Evolutionary conservation across 2,113 vertebrate species (phyloP).

Genomic region (Megaceryle maxima): DNA sequence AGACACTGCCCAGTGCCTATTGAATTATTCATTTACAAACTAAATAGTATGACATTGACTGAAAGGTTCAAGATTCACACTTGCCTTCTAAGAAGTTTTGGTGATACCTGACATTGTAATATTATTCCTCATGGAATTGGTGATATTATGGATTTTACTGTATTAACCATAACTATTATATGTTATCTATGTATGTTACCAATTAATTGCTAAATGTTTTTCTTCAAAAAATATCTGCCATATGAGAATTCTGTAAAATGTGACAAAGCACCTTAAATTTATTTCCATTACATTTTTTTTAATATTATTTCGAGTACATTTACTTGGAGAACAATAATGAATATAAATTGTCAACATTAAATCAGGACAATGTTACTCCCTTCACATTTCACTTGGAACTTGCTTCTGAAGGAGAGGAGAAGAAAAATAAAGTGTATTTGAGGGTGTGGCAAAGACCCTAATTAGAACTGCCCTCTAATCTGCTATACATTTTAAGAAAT

Average conservation of each 20-base stretch:
- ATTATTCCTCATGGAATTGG: neutral
- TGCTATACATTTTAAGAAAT: neutral
- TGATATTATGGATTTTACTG: neutral
- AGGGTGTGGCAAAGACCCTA: neutral
- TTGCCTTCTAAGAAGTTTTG: neutral
- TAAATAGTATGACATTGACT: neutral
- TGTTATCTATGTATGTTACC: neutral
- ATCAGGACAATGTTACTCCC: neutral
- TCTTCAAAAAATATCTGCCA: neutral
- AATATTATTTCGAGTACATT: neutral
- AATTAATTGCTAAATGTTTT: neutral
- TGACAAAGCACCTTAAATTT: neutral
- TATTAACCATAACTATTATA: neutral
- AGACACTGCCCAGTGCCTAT: neutral
- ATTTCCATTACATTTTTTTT: neutral
- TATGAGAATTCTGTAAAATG: neutral
- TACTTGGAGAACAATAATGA: neutral
- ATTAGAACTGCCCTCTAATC: neutral
- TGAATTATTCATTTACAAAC: neutral
- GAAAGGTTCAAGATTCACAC: neutral
- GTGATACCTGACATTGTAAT: neutral
- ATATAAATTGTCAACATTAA: neutral
- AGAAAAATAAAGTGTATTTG: neutral
- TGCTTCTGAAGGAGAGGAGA: neutral
- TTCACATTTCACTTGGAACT: neutral